Evolutionary conservation across 2,113 vertebrate genomes (phyloP).

Genomic region (Regulus satrapa): DNA sequence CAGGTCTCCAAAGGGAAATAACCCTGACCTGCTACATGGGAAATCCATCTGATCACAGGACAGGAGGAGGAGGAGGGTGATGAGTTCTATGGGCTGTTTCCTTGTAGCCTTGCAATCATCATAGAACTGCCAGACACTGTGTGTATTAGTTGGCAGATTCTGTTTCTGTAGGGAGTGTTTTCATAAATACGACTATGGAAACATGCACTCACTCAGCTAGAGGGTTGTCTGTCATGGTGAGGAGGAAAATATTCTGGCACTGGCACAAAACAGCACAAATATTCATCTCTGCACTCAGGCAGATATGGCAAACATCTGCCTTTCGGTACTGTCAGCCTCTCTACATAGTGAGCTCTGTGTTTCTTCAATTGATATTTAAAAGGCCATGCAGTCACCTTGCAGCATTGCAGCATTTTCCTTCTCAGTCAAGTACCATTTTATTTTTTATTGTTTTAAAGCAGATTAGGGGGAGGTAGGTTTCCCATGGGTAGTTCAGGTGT

Average conservation of each 20-base stretch:
- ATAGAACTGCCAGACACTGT: neutral
- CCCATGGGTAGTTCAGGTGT: neutral
- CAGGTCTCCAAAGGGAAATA: neutral
- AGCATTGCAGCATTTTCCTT: neutral
- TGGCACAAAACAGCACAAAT: neutral
- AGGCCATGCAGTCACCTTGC: neutral
- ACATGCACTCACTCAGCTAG: neutral
- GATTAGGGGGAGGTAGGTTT: neutral
- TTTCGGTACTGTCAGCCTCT: neutral
- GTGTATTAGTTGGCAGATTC: neutral
- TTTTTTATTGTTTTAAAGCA: neutral
- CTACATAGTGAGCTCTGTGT: conserved; percentile 4
- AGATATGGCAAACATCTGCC: neutral
- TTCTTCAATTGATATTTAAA: neutral
- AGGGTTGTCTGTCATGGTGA: neutral
- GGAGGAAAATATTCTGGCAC: neutral
- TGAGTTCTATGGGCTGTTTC: neutral
- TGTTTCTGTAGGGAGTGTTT: conserved; percentile 11
- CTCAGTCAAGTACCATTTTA: neutral
- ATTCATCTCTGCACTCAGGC: neutral
- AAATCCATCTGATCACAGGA: neutral
- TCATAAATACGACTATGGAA: neutral
- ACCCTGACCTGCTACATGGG: neutral
- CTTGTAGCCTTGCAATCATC: neutral
- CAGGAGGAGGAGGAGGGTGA: neutral